Base-by-base conservation (phyloP, 2,113 vertebrate genomes). In the Dendrocopos noguchii region DNA sequence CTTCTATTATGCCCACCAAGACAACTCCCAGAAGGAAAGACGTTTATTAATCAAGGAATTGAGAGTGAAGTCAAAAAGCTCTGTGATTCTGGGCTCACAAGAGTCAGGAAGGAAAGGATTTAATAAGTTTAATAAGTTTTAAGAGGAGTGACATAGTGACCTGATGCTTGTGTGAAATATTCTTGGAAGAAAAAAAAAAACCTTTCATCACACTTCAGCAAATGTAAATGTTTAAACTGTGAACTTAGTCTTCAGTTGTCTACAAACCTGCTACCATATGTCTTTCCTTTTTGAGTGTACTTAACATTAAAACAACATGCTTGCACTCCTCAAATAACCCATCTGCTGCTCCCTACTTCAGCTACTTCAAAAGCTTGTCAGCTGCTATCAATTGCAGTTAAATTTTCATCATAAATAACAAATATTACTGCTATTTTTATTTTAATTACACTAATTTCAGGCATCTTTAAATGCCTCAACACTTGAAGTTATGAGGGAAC, bases 211-310 rank as follows among this genome's bases (percentile, higher is more conserved):
- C 90, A 95, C 93, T 96, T 97, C 89, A 96, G 95, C 80, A 96
- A 97, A 97, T 88, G 91, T 93, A 97, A 97, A 96, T 91, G 96
- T 95, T 95, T 96, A 79, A 97, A 95, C 96, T 97, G 95, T 91
- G 95, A 97, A 95, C 91, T 84, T 92, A 95, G 95, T 80, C 94
- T 92, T 94, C 31, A 85, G 84, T 90, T 92, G 94, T 91, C 96
- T 97, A 96, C 95, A 96, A 95, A 93, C 91, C 88, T 91, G 95
- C 80, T 84, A 96, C 96, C 97, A 91, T 95, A 91, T 90, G 96
- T 88, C 94, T 95, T 80, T 95, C 95, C 80, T 95, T 97, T 96
- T n/a, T 95, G 75, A 97, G 96, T 81, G 89, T 74, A 63, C 46
- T 85, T 95, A 95, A 90, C 96, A 93, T 95, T 96, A 96, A 95